Conservation (phyloP, 2,113 vertebrate species). For the Laterallus jamaicensis region DNA sequence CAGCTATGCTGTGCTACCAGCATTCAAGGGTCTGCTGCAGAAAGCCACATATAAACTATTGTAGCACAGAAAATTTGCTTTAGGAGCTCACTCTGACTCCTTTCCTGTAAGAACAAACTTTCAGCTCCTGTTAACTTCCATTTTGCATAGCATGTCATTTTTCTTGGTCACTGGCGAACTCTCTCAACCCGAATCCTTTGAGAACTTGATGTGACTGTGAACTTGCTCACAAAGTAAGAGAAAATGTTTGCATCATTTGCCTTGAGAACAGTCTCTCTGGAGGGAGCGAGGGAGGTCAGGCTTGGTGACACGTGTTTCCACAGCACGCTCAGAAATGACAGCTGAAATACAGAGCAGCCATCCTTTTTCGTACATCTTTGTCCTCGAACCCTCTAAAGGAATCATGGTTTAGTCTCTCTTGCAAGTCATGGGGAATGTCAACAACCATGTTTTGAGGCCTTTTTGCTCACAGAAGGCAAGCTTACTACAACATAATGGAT, state of each 20-base stretch:
- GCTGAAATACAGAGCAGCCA: background rate
- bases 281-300: background rate
- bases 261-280: background rate
- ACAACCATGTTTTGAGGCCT: background rate
- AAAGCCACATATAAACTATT: background rate
- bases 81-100: background rate
- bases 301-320: background rate
- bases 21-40: background rate
- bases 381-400: background rate
- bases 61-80: background rate
- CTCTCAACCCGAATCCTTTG: background rate
- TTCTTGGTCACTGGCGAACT: background rate
- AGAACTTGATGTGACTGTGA: background rate
- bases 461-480: background rate
- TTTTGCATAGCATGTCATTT: background rate
- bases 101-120: background rate
- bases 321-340: background rate
- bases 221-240: fast-evolving
- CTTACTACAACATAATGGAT: background rate
- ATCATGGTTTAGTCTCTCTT: background rate
- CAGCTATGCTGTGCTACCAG: background rate
- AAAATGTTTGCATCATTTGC: background rate
- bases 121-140: background rate
- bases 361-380: background rate
- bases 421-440: background rate